A percentile compares a stretch with the other conserved stretches of the same genome.
Evolutionary conservation across 2,888 invertebrate genomes (phyloP).

Genomic region (Drosophila demipolita): DNA sequence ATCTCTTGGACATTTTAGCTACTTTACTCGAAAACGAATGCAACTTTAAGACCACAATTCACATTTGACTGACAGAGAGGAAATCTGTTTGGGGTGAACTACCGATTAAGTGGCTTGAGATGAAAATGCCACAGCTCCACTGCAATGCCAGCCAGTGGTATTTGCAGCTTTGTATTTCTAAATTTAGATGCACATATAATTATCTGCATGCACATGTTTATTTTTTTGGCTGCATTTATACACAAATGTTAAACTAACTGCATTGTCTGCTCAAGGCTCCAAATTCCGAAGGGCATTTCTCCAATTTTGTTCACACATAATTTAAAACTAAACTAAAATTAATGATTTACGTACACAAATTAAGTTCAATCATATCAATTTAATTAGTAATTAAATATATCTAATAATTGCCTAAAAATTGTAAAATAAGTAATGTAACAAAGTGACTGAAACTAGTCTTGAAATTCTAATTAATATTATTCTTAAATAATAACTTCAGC

Average conservation of each 20-base stretch:
- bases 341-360: background rate
- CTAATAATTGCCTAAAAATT: background rate
- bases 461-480: background rate
- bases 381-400: background rate
- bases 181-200: constrained; percentile 9
- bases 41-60: constrained; percentile 63
- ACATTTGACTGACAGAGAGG: constrained; percentile 57
- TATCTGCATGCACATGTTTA: constrained; percentile 5
- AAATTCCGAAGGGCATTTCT: background rate
- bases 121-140: constrained; percentile 28
- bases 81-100: constrained; percentile 52
- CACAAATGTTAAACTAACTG: background rate
- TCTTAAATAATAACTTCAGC: background rate
- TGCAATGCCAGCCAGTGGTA: constrained; percentile 18
- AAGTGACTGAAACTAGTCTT: background rate
- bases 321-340: background rate
- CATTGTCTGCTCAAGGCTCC: background rate
- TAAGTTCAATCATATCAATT: background rate
- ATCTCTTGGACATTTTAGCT: constrained; percentile 15
- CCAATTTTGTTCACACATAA: background rate
- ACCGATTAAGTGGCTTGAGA: constrained; percentile 60
- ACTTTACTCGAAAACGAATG: constrained; percentile 25
- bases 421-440: background rate
- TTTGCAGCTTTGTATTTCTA: background rate
- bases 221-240: background rate